A percentile compares a stretch with the other conserved stretches of the same genome.
Conservation (phyloP, 2,113 vertebrate species). For the Cebus imitator region DNA sequence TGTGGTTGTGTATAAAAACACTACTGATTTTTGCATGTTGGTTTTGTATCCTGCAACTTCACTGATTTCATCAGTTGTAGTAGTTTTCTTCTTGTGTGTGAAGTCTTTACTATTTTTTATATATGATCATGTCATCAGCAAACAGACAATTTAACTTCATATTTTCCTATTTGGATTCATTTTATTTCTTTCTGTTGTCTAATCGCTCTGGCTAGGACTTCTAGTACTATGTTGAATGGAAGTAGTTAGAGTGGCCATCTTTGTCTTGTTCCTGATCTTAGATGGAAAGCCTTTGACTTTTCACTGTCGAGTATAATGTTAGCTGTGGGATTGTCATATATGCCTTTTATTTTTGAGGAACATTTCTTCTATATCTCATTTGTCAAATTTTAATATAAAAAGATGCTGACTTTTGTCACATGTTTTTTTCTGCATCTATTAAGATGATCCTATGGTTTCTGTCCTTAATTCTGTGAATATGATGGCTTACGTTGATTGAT, state of each 20-base stretch:
- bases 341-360: background rate
- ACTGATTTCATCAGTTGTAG: background rate
- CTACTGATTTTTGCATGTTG: background rate
- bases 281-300: background rate
- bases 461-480: background rate
- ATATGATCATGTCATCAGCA: background rate
- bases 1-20: background rate
- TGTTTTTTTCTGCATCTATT: background rate
- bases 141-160: background rate
- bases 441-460: background rate
- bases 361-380: background rate
- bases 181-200: background rate
- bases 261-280: background rate
- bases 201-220: background rate
- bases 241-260: background rate
- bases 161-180: background rate
- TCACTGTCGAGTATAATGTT: background rate
- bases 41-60: background rate
- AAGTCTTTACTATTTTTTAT: background rate
- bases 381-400: background rate
- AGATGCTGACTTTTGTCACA: background rate
- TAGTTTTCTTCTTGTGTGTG: background rate
- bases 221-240: background rate
- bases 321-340: background rate
- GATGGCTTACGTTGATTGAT: background rate